Conservation (phyloP, 2,888 invertebrate genomes). For the Apoda limacodes region DNA sequence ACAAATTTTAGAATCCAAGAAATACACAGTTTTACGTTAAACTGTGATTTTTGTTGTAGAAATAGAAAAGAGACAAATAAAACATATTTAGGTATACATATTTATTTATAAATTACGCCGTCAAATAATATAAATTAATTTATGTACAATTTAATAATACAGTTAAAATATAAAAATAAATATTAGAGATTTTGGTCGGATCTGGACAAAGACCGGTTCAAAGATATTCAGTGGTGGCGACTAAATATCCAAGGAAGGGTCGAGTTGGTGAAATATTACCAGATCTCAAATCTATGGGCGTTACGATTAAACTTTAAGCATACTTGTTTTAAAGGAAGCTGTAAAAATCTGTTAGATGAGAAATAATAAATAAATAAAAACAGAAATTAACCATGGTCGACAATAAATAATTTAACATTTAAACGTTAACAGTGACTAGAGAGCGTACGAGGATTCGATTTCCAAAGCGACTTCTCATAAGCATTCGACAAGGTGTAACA, state of each 20-base stretch:
- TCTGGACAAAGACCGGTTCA: conserved; percentile 25
- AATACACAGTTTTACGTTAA: no score
- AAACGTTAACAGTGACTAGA: conserved; percentile 62
- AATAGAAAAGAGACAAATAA: conserved; percentile 28
- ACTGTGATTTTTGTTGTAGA: no score
- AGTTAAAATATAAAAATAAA: conserved; percentile 65
- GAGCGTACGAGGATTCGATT: conserved; percentile 34
- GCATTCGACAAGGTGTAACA: conserved; percentile 65
- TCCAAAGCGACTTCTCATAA: conserved; percentile 49
- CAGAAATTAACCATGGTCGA: conserved; percentile 28
- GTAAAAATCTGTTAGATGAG: conserved; percentile 46
- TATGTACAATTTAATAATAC: conserved; percentile 68
- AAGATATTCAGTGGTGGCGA: conserved; percentile 45
- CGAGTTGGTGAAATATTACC: conserved; percentile 13
- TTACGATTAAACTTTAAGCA: conserved; percentile 57
- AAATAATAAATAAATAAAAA: conserved; percentile 39
- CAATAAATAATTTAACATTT: conserved; percentile 41
- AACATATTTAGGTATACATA: conserved; percentile 62
- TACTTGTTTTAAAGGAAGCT: conserved; percentile 38
- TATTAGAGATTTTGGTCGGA: conserved; percentile 36
- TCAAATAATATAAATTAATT: conserved; percentile 66
- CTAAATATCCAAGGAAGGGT: conserved; percentile 30
- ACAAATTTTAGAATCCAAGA: no score
- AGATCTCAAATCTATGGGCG: conserved; percentile 35
- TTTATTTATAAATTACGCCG: conserved; percentile 67